Conservation (phyloP, 2,797 vertebrate species). For the Centroberyx gerrardi region DNA sequence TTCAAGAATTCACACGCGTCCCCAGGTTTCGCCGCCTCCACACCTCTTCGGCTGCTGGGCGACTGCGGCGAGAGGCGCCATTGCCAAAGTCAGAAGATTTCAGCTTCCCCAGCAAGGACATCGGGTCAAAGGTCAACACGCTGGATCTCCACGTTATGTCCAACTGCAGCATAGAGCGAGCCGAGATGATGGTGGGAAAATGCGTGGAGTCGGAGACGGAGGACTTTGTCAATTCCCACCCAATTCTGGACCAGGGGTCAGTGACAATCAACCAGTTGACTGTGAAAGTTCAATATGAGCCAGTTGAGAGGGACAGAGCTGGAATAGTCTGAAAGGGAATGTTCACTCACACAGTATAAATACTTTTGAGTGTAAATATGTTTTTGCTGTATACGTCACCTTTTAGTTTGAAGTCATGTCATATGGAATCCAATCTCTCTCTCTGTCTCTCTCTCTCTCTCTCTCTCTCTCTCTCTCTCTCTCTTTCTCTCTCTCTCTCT, state of each 20-base stretch:
- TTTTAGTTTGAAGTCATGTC: background rate
- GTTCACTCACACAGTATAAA: too few relatives aligned
- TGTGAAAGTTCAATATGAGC: background rate
- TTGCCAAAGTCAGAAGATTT: background rate
- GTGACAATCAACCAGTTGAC: constrained; percentile 21
- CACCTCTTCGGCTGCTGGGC: rapidly evolving
- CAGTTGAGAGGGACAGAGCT: background rate
- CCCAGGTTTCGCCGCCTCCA: constrained; percentile 13
- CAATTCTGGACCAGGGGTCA: constrained; percentile 76
- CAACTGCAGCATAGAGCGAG: constrained; percentile 54
- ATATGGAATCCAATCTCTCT: background rate
- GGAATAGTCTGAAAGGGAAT: background rate
- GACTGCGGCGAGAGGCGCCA: constrained; percentile 19
- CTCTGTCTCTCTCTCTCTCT: background rate
- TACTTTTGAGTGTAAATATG: too few relatives aligned
- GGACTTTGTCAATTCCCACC: constrained; percentile 50
- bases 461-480: background rate
- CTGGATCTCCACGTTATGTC: constrained; percentile 79
- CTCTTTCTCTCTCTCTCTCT: background rate
- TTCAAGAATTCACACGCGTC: constrained; percentile 28
- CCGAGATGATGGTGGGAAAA: constrained; percentile 68
- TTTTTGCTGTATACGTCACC: constrained; percentile 6
- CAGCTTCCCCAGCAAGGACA: rapidly evolving
- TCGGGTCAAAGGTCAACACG: constrained; percentile 5
- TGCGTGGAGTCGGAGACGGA: constrained; percentile 66